phyloP scores from a whole-genome alignment of 2,797 vertebrate genomes.

The Ctenopoma multispine region DNA sequence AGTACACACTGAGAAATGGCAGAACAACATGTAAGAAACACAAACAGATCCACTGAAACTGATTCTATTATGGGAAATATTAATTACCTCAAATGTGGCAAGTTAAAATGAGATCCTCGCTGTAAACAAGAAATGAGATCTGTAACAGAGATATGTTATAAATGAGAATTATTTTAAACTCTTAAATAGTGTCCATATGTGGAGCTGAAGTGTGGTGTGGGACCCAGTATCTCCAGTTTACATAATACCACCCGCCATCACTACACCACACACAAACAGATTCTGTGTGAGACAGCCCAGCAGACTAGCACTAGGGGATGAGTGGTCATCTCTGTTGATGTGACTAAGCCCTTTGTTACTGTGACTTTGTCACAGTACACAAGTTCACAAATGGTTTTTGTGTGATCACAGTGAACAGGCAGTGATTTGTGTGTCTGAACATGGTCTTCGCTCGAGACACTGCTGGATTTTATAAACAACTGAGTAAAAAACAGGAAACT shows the following conservation, averaged over 20 bases:
- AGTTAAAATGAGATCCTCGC: constrained; percentile 87
- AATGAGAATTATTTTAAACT: constrained; percentile 1
- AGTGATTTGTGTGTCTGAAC: constrained; percentile 66
- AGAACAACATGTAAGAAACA: constrained; percentile 28
- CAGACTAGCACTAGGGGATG: constrained; percentile 55
- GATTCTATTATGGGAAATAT: not conserved
- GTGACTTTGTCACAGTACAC: constrained; percentile 60
- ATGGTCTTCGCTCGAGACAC: constrained; percentile 64
- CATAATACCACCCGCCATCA: constrained; percentile 38
- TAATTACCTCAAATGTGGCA: constrained; percentile 82
- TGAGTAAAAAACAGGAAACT: constrained; percentile 79
- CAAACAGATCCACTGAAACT: not conserved
- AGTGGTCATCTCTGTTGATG: constrained; percentile 58
- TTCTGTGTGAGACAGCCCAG: constrained; percentile 47
- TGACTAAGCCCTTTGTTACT: constrained; percentile 76
- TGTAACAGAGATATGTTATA: constrained; percentile 58
- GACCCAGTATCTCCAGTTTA: constrained; percentile 36
- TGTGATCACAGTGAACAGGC: constrained; percentile 67
- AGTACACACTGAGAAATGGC: constrained; percentile 84
- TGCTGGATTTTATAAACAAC: constrained; percentile 74
- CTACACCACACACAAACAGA: constrained; percentile 55
- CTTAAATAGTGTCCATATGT: not conserved
- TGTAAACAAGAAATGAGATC: constrained; percentile 90
- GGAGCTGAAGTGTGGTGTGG: constrained; percentile 1
- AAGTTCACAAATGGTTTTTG: constrained; percentile 40